Percentiles rank a stretch among this genome's conserved stretches.
phyloP scores from a whole-genome alignment of 1,140 invertebrate genomes.

The Campoletis sonorensis region DNA sequence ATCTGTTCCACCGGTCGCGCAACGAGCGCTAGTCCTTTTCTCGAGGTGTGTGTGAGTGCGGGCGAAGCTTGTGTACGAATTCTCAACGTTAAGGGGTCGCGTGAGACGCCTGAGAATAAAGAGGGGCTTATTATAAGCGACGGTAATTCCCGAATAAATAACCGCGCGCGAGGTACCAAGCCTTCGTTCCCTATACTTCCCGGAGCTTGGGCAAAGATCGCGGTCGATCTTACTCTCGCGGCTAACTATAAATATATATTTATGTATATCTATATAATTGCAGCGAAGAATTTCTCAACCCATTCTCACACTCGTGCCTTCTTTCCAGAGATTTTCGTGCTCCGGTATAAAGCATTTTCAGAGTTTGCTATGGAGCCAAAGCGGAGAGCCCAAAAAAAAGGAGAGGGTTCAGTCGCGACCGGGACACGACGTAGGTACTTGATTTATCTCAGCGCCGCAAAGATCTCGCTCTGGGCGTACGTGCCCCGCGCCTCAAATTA shows the following conservation, averaged over 20 bases:
- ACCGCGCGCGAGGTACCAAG: constrained; percentile 57
- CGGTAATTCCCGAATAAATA: constrained; percentile 77
- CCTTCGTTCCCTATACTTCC: neutral
- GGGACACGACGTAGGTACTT: constrained; percentile 66
- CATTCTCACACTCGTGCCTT: constrained; percentile 4
- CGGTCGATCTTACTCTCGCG: constrained; percentile 20
- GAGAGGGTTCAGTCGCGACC: constrained; percentile 54
- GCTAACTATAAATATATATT: neutral
- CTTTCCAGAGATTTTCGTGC: constrained; percentile 36
- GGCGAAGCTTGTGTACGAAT: neutral
- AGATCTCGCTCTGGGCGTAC: constrained; percentile 74
- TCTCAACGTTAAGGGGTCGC: neutral
- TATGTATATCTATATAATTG: neutral
- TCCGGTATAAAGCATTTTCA: constrained; percentile 51
- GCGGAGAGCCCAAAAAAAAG: constrained; percentile 40
- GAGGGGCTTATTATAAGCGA: constrained; percentile 77
- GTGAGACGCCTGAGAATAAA: constrained; percentile 70
- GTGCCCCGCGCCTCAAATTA: constrained; percentile 76
- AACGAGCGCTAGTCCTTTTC: constrained; percentile 23
- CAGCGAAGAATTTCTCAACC: neutral
- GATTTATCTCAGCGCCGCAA: constrained; percentile 76
- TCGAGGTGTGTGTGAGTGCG: neutral
- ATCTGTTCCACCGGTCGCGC: constrained; percentile 71
- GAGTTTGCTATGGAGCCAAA: constrained; percentile 42
- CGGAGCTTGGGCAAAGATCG: constrained; percentile 63